phyloP scores from a whole-genome alignment of 2,888 invertebrate genomes.

The Metacarcinus magister region DNA sequence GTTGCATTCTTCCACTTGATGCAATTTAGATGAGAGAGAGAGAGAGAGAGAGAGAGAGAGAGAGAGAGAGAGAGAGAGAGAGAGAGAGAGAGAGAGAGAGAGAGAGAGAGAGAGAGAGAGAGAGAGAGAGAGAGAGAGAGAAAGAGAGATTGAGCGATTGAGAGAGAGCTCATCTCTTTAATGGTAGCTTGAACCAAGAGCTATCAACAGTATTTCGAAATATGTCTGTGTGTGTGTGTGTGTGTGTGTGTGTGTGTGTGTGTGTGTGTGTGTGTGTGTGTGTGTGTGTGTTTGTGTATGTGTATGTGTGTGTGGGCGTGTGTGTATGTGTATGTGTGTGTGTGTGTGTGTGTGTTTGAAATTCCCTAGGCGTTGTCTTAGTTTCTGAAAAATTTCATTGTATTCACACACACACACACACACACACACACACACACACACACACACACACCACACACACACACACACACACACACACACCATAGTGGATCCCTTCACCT shows the following conservation, averaged over 20 bases:
- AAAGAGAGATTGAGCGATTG: neutral
- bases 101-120: slow-evolving; percentile 26
- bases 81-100: slow-evolving; percentile 3
- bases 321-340: neutral
- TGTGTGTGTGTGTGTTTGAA: neutral
- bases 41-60: neutral
- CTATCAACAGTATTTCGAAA: too few species aligned
- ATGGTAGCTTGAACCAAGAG: too few species aligned
- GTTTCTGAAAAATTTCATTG: neutral
- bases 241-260: neutral
- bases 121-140: slow-evolving; percentile 26
- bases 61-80: slow-evolving; percentile 22
- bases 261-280: slow-evolving; percentile 26
- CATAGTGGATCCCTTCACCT: neutral
- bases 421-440: slow-evolving; percentile 44
- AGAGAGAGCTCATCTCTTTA: neutral
- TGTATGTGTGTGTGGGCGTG: neutral
- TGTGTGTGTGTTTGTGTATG: neutral
- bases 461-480: too few species aligned
- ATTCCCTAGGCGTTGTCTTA: neutral
- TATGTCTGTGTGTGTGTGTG: too few species aligned
- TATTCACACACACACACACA: slow-evolving; percentile 29
- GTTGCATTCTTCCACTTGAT: neutral
- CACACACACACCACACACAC: too few species aligned
- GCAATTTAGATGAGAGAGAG: neutral